A percentile compares a stretch with the other conserved stretches of the same genome.
phyloP scores from a whole-genome alignment of 2,888 invertebrate species.

The Apoda limacodes region DNA sequence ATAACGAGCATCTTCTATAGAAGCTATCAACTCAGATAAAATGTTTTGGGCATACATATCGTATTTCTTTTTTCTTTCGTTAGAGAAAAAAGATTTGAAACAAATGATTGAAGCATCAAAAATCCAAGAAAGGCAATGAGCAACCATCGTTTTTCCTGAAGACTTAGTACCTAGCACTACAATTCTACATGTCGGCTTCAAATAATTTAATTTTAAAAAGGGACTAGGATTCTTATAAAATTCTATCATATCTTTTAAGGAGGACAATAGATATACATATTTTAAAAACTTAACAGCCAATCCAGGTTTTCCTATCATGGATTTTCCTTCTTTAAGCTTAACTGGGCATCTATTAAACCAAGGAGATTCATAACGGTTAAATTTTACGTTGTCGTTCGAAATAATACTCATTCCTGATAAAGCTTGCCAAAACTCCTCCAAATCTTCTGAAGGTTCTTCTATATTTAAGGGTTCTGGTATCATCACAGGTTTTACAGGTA shows the following conservation, averaged over 20 bases:
- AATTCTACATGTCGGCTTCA: conserved; percentile 70
- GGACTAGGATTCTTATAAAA: conserved; percentile 74
- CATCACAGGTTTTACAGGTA: conserved; percentile 38
- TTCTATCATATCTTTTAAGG: conserved; percentile 52
- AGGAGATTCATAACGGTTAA: conserved; percentile 54
- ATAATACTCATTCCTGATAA: conserved; percentile 37
- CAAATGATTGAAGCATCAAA: conserved; percentile 58
- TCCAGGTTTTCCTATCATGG: conserved; percentile 59
- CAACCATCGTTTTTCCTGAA: conserved; percentile 71
- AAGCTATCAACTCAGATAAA: conserved; percentile 47
- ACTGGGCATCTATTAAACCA: conserved; percentile 75
- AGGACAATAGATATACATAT: conserved; percentile 70
- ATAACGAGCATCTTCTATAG: conserved; percentile 45
- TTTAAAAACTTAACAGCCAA: conserved; percentile 71
- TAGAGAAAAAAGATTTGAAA: conserved; percentile 30
- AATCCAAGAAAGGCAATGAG: conserved; percentile 64
- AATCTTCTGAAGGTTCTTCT: conserved; percentile 41
- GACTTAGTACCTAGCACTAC: conserved; percentile 71
- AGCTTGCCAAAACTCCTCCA: conserved; percentile 51
- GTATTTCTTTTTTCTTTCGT: conserved; percentile 36
- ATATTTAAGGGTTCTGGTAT: conserved; percentile 50
- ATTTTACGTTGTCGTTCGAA: conserved; percentile 30
- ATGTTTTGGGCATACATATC: conserved; percentile 35
- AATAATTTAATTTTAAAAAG: conserved; percentile 67
- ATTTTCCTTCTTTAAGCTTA: conserved; percentile 65